Conservation (phyloP, 2,113 vertebrate species). For the Machaerirhynchus nigripectus region DNA sequence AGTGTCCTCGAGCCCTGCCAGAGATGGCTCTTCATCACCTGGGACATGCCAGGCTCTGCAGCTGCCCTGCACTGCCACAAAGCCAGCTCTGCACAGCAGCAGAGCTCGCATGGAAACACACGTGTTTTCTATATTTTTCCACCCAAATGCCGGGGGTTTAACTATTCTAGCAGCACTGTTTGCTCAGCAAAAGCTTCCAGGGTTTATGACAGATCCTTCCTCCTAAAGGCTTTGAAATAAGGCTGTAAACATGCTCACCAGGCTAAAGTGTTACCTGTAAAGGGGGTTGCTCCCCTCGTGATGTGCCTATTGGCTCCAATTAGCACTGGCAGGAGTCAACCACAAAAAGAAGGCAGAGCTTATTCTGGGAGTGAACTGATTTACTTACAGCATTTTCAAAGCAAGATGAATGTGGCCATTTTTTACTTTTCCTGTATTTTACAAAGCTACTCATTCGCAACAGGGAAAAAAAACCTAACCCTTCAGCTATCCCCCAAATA, state of each 20-base stretch:
- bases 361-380: constrained; percentile 11
- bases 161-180: constrained; percentile 60
- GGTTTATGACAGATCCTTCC: constrained; percentile 73
- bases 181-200: constrained; percentile 50
- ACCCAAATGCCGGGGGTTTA: constrained; percentile 48
- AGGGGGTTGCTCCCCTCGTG: constrained; percentile 4
- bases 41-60: background rate
- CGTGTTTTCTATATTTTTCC: constrained; percentile 71
- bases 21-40: background rate
- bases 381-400: constrained; percentile 47
- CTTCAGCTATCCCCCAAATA: background rate
- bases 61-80: background rate
- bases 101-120: constrained; percentile 63
- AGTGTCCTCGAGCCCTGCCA: background rate
- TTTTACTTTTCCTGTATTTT: background rate
- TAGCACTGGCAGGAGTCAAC: constrained; percentile 61
- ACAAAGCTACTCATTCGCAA: background rate
- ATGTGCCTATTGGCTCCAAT: constrained; percentile 61
- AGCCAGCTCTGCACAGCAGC: background rate
- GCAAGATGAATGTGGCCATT: background rate
- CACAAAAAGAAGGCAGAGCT: background rate
- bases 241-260: constrained; percentile 69
- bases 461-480: fast-evolving
- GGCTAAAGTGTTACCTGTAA: constrained; percentile 61
- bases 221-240: constrained; percentile 72